These are phyloP conservation scores for Coremacera marginata DNA, from an alignment of 2,888 invertebrate genomes.

Conservation along the genomic window DNA sequence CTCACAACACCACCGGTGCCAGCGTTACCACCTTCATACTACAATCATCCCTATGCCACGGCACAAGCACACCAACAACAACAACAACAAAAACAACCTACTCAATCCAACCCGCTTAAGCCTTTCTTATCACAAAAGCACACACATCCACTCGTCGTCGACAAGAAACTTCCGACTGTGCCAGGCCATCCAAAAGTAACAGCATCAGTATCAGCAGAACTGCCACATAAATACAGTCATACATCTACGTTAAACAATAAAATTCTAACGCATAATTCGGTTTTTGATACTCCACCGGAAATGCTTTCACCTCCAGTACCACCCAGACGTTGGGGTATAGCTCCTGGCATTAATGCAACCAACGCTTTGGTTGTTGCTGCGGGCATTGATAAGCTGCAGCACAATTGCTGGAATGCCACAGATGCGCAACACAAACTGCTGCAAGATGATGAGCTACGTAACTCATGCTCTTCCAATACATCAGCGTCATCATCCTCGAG, in stretches of 20 bases:
- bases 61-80: slow-evolving; percentile 21
- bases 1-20: slow-evolving; percentile 31
- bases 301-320: slow-evolving; percentile 68
- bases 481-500: slow-evolving; percentile 50
- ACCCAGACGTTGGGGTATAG: slow-evolving; percentile 50
- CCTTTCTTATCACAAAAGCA: background rate
- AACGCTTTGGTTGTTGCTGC: slow-evolving; percentile 43
- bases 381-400: slow-evolving; percentile 60
- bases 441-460: slow-evolving; percentile 52
- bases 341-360: background rate
- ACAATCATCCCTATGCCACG: slow-evolving; percentile 60
- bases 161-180: slow-evolving; percentile 48
- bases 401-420: slow-evolving; percentile 59
- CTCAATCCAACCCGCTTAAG: background rate
- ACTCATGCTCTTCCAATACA: slow-evolving; percentile 55
- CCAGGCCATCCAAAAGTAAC: slow-evolving; percentile 41
- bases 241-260: slow-evolving; percentile 52
- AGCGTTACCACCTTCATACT: slow-evolving; percentile 54
- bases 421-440: slow-evolving; percentile 36
- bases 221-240: slow-evolving; percentile 43
- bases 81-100: background rate
- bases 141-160: slow-evolving; percentile 48
- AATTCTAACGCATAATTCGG: slow-evolving; percentile 58
- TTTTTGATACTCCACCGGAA: slow-evolving; percentile 67
- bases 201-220: slow-evolving; percentile 38